Conservation (phyloP, 2,113 vertebrate species). For the Athene cunicularia region DNA sequence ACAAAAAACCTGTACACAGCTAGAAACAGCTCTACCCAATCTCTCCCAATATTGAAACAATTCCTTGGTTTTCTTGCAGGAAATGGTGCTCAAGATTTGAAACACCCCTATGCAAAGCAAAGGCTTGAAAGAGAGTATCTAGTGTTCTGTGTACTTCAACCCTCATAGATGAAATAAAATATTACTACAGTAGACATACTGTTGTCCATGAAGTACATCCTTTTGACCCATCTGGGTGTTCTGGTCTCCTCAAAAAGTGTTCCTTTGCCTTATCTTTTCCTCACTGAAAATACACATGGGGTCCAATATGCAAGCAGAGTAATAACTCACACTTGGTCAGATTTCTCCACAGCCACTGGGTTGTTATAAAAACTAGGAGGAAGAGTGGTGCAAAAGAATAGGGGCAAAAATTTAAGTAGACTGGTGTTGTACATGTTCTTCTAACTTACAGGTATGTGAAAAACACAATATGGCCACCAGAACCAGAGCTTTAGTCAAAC, state of each 20-base stretch:
- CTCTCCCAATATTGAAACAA: background rate
- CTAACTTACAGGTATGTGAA: background rate
- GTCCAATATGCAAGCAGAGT: background rate
- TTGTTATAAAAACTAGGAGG: background rate
- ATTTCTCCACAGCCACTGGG: background rate
- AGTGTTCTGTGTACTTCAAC: background rate
- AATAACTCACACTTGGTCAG: background rate
- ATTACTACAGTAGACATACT: background rate
- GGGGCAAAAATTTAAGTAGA: background rate
- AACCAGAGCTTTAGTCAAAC: background rate
- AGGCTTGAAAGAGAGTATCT: background rate
- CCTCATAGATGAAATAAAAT: background rate
- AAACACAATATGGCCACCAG: background rate
- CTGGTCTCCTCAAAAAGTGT: background rate
- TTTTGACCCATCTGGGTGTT: background rate
- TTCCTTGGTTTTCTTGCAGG: background rate
- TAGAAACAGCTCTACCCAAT: background rate
- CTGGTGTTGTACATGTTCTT: background rate
- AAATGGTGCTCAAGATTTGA: background rate
- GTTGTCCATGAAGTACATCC: background rate
- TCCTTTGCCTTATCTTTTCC: background rate
- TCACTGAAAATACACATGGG: background rate
- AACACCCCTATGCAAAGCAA: background rate
- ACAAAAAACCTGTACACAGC: background rate
- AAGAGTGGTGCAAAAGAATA: background rate